Conservation (phyloP, 2,888 invertebrate genomes). For the Anagyrus pseudococci region DNA sequence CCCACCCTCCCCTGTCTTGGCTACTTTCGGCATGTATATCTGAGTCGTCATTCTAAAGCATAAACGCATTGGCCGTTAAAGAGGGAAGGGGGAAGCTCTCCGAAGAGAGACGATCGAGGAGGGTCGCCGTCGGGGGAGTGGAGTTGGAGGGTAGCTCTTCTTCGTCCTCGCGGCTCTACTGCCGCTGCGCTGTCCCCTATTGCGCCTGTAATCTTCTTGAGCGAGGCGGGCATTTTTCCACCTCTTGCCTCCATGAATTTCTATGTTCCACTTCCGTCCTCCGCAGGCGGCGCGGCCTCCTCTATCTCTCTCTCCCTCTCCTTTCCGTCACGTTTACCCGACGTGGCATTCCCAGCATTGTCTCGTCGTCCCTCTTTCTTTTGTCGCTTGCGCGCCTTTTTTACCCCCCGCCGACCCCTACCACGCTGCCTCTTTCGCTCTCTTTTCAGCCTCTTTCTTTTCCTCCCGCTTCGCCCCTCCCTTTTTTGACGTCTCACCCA, state of each 20-base stretch:
- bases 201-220: constrained; percentile 33
- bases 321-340: constrained; percentile 41
- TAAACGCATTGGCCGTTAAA: constrained; percentile 2
- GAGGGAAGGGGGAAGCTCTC: no score
- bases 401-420: background rate
- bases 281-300: background rate
- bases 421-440: background rate
- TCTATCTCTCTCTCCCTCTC: constrained; percentile 9
- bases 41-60: constrained; percentile 3
- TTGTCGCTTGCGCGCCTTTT: constrained; percentile 10
- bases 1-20: no score
- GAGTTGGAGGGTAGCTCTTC: no score
- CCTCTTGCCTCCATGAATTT: constrained; percentile 47
- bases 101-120: constrained; percentile 17
- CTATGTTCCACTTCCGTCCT: constrained; percentile 42
- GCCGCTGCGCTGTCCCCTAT: background rate
- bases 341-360: constrained; percentile 38
- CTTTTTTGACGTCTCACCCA: constrained; percentile 33
- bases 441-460: constrained; percentile 5
- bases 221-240: constrained; percentile 44
- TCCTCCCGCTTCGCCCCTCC: no score
- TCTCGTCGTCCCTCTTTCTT: constrained; percentile 21
- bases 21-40: background rate
- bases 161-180: constrained; percentile 9
- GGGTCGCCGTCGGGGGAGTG: no score